Evolutionary conservation across 2,113 vertebrate species (phyloP), one percentile per base, ranked within the genome.

Genomic region (Notarius lentiginosus): DNA sequence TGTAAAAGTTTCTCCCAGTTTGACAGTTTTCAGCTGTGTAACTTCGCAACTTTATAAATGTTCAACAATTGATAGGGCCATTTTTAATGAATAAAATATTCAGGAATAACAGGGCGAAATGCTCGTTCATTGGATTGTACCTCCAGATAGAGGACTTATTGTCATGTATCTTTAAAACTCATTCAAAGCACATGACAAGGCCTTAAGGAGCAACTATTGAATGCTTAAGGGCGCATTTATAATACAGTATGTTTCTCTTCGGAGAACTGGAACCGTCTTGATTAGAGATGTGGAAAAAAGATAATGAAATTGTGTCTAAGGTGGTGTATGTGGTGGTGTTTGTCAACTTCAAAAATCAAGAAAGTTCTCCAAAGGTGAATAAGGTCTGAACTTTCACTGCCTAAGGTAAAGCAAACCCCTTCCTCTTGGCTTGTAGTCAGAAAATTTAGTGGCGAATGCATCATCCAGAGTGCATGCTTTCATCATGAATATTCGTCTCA

Each of bases 401-500:
- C 49, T 7, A 2, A 66, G 60, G 73, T 68, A 49, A 82, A 66
- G 47, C 60, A 47, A 63, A 75, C 24, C 20, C 20, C 72, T 41
- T 76, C 60, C 41, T 20, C n/a, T 79, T 75, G 66, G 73, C 72
- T 56, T 7, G 20, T 27, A 49, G 58, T 55, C 63, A 24, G 51
- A 47, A 85, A 53, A 84, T 81, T 27, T 76, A 53, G 27, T 9
- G 27, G 20, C 58, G 49, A 41, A 41, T 66, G 14, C 56, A 56
- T 63, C 56, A 65, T 56, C 6, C 18, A 1, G 79, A 72, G 58
- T 41, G 47, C n/a, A 41, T 24, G 63, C 84, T 14, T 34, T 82
- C 47, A 85, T 87, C 61, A 85, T 34, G 86, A 87, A 85, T 82
- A 84, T 87, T 87, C 82, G 70, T 82, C 86, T 85, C 55, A 41